Conservation (phyloP, 1,140 invertebrate genomes). For the Tetraneura akinire region DNA sequence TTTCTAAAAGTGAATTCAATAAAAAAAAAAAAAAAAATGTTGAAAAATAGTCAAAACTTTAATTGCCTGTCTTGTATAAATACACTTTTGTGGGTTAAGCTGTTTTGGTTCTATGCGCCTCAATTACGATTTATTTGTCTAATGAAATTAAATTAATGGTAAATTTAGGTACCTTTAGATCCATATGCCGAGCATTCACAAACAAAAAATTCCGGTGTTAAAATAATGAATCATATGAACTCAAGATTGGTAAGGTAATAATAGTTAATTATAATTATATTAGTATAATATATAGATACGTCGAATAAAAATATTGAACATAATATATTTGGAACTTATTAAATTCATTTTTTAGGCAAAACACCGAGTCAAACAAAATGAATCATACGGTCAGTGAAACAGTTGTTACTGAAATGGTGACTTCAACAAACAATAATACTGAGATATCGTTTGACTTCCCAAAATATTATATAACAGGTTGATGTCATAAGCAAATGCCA, state of each 20-base stretch:
- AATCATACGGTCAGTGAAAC: neutral
- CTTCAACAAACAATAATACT: neutral
- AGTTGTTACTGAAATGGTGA: neutral
- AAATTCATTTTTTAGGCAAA: neutral
- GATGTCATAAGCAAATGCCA: neutral
- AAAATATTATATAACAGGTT: constrained; percentile 11
- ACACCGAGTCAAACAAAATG: neutral
- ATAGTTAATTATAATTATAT: too few relatives aligned
- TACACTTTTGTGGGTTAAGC: too few relatives aligned
- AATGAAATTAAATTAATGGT: neutral
- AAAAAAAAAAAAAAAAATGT: too few relatives aligned
- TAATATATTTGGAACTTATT: neutral
- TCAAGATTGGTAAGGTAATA: constrained; percentile 33
- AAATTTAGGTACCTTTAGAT: constrained; percentile 14
- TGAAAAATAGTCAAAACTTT: too few relatives aligned
- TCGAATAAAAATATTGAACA: neutral
- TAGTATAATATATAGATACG: too few relatives aligned
- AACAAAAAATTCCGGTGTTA: neutral
- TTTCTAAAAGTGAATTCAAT: too few relatives aligned
- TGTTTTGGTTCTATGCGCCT: too few relatives aligned
- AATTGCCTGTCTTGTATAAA: too few relatives aligned
- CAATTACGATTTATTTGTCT: too few relatives aligned
- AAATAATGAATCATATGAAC: neutral
- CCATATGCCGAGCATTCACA: neutral
- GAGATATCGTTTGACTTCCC: neutral